Evolutionary conservation across 1,140 invertebrate species (phyloP), one percentile per base, ranked within the genome.

Genomic region (Neodiprion virginianus): DNA sequence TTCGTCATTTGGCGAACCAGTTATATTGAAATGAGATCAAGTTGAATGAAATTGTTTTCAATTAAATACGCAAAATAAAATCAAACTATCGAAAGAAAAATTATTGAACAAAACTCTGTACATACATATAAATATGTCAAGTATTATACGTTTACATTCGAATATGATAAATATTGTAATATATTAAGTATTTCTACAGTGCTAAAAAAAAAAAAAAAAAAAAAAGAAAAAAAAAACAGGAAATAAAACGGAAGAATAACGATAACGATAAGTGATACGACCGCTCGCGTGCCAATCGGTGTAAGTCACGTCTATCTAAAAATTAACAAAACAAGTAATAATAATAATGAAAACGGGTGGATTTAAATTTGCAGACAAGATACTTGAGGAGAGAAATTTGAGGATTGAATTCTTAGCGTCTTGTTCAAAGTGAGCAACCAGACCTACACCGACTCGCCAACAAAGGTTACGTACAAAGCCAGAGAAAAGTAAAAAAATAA

Each of bases 161-260:
- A 61, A 17, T 61, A 61, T 8, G 53, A 61, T 40, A 3, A 40
- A 1, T 40, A 61, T 61, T 61, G 53, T 61, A 61, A 61, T 61
- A 61, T 61, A 61, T 61, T 61, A 61, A 61, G 53, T 61, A 61
- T 61, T 61, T 61, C 53, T 61, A 61, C 53, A 61, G 53, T 61
- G 53, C 53, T 69, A 69, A 23, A 69, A 69, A 11, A 23, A 23
- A 69, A 69, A 7, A 69, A 69, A 69, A 69, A 69, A 23, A 69
- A 5, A 69, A 69, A 69, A 23, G 8, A 5, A 69, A 69, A 11
- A 23, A 23, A 69, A 69, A 7, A 69, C 17, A 21, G 17, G 17
- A 21, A 21, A 61, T 11, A 61, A 65, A 65, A 65, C 12, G 21
- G 17, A 48, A 71, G 50, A 71, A 65, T 65, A 71, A 71, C 23